These are phyloP conservation scores for Eilema sororculum DNA, from an alignment of 2,888 invertebrate genomes.

Conservation along the genomic window DNA sequence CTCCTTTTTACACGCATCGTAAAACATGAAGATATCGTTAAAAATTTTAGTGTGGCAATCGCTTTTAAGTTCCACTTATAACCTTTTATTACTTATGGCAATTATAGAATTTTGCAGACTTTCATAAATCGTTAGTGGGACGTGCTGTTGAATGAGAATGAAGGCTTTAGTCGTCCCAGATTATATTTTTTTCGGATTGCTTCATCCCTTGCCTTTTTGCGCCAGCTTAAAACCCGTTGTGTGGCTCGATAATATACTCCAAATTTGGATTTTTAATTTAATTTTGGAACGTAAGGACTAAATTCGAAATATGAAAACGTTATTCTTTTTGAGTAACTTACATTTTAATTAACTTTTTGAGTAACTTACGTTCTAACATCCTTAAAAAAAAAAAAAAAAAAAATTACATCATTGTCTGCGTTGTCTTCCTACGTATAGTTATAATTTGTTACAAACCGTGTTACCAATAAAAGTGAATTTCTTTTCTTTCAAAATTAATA, in stretches of 20 bases:
- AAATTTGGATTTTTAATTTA: not conserved
- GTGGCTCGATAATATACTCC: not conserved
- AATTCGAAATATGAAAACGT: not conserved
- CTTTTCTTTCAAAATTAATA: too few species aligned
- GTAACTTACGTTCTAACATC: too few species aligned
- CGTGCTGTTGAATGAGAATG: conserved; percentile 48
- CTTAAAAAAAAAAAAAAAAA: too few species aligned
- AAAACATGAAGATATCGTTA: conserved; percentile 18
- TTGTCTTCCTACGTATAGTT: too few species aligned
- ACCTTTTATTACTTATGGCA: conserved; percentile 26
- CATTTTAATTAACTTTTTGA: too few species aligned
- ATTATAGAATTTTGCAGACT: conserved; percentile 44
- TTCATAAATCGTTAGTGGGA: conserved; percentile 38
- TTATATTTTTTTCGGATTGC: conserved; percentile 27
- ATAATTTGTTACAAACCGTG: too few species aligned
- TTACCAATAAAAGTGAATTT: too few species aligned
- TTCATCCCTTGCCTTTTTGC: conserved; percentile 26
- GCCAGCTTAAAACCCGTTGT: not conserved
- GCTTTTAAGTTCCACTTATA: conserved; percentile 18
- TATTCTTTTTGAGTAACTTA: not conserved
- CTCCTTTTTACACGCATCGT: conserved; percentile 5
- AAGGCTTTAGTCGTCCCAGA: conserved; percentile 21
- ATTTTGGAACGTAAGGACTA: not conserved
- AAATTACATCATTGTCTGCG: too few species aligned
- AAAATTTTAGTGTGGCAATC: conserved; percentile 22